Evolutionary conservation across 2,113 vertebrate species (phyloP), one percentile per base, ranked within the genome.

Genomic region (Leucoraja erinaceus): DNA sequence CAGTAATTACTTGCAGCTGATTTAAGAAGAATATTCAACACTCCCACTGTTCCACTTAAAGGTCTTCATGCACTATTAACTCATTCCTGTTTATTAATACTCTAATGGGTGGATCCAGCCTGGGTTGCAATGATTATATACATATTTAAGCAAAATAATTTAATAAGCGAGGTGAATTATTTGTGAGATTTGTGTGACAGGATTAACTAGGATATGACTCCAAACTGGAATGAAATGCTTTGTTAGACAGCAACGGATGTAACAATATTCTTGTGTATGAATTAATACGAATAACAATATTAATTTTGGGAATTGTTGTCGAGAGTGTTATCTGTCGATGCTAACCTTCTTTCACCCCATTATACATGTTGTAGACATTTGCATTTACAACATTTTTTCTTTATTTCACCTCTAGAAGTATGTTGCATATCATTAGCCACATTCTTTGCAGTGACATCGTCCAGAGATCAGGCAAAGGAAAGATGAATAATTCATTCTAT

Each of bases 1-100:
- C 97, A 97, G 97, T 98, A 98, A 99, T 99, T 99, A 99, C 98
- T 99, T 98, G 98, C 99, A 98, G 98, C 98, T 99, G 98, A 99
- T 98, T 99, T 98, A 98, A 98, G 98, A 99, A 97, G 97, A 97
- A 97, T 98, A 97, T 97, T 98, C 97, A 96, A 97, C 97, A 97
- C 97, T 97, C 97, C 97, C 96, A 97, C 96, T 97, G 97, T 98
- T 97, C 97, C 96, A 97, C 97, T 98, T 96, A 97, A 98, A 99
- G 97, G 97, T 98, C 97, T 98, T 98, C 98, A 98, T 99, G 98
- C 98, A 95, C 98, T 98, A 98, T 99, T 99, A 99, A 99, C 98
- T 98, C 98, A 98, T 98, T 98, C 97, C 97, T 98, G 97, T 98
- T 98, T 99, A 98, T 99, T 99, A 99, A 99, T 99, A 98, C 97